Percentiles rank a stretch among this genome's conserved stretches.
Conservation (phyloP, 2,888 invertebrate species). For the Brassicogethes aeneus region DNA sequence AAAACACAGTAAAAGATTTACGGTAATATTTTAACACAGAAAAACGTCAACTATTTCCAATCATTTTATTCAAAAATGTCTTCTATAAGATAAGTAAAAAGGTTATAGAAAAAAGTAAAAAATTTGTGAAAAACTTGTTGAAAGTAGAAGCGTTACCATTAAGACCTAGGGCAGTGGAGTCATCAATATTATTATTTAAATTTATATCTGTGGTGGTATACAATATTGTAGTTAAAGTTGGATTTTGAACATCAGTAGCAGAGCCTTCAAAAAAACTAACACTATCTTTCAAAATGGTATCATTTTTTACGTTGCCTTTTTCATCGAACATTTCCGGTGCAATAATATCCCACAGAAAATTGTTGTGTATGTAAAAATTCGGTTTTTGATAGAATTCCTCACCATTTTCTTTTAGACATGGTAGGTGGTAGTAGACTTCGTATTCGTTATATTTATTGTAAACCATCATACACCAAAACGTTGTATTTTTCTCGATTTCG, state of each 20-base stretch:
- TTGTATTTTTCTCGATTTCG: background rate
- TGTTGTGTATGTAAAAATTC: background rate
- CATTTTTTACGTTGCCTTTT: no score
- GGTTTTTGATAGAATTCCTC: background rate
- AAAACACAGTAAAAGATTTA: no score
- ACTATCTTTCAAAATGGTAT: no score
- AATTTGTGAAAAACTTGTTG: no score
- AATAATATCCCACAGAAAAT: background rate
- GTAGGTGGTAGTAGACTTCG: background rate
- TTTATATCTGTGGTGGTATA: background rate
- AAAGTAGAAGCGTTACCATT: background rate
- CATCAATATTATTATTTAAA: background rate
- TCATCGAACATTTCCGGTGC: background rate
- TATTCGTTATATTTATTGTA: background rate
- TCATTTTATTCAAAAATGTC: no score
- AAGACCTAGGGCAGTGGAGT: background rate
- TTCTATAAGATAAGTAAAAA: no score
- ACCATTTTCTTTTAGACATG: background rate
- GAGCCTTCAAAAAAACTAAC: background rate
- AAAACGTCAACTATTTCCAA: no score
- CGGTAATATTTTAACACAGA: no score
- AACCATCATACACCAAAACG: background rate
- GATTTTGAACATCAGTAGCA: background rate
- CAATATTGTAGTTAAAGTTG: background rate
- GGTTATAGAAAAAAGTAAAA: no score